phyloP scores from a whole-genome alignment of 2,888 invertebrate genomes.

The Rutpela maculata region DNA sequence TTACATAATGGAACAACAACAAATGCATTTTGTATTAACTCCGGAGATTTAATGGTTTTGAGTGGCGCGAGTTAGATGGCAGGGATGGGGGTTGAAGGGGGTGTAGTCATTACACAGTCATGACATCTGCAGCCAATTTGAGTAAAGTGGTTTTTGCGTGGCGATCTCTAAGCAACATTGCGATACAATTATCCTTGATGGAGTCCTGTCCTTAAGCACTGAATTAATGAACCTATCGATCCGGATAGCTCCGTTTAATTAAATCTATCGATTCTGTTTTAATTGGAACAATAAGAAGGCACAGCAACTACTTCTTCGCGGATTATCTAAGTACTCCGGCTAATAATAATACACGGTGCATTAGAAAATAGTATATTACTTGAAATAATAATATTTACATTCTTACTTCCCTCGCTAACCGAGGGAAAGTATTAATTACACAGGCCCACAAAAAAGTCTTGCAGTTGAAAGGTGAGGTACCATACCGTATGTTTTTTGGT shows the following conservation, averaged over 20 bases:
- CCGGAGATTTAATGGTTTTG: constrained; percentile 74
- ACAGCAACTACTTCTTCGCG: not conserved
- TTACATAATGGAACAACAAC: constrained; percentile 76
- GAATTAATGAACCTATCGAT: constrained; percentile 55
- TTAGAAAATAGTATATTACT: not conserved
- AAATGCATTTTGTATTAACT: constrained; percentile 75
- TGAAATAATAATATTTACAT: not conserved
- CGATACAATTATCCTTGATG: constrained; percentile 55
- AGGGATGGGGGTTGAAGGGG: constrained; percentile 47
- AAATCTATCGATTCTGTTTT: constrained; percentile 47
- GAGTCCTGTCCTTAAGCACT: constrained; percentile 51
- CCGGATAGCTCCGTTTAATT: constrained; percentile 49
- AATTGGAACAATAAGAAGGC: constrained; percentile 42
- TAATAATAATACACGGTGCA: not conserved
- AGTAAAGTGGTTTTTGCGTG: constrained; percentile 72
- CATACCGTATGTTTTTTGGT: too few relatives aligned
- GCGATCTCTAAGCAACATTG: constrained; percentile 59
- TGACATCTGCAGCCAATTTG: constrained; percentile 73
- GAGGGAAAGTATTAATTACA: too few relatives aligned
- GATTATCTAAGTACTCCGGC: not conserved
- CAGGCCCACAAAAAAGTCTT: too few relatives aligned
- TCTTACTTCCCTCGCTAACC: too few relatives aligned
- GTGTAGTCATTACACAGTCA: constrained; percentile 71
- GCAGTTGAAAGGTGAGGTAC: too few relatives aligned
- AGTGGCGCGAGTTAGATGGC: constrained; percentile 62